A percentile compares a stretch with the other conserved stretches of the same genome.
Evolutionary conservation across 2,113 vertebrate species (phyloP).

Genomic region (Danionella cerebrum): DNA sequence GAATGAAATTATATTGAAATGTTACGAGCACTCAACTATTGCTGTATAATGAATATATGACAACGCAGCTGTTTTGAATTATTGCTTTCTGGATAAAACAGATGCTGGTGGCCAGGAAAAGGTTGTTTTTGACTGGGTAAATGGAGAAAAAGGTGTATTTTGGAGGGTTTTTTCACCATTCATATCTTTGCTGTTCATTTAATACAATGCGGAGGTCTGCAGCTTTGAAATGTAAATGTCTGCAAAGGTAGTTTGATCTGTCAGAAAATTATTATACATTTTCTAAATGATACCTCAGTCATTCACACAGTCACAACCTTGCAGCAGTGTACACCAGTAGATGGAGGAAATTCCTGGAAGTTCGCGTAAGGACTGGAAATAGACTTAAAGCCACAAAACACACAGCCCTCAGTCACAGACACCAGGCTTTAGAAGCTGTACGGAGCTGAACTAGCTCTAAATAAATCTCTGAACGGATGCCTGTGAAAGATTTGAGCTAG

Average conservation of each 20-base stretch:
- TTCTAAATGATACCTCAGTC: background rate
- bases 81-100: background rate
- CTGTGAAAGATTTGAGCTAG: constrained; percentile 4
- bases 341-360: constrained; percentile 39
- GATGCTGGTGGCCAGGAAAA: no score
- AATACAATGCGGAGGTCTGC: no score
- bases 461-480: constrained; percentile 21
- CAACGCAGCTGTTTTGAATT: no score
- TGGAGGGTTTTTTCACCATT: no score
- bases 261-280: background rate
- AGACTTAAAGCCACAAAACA: constrained; percentile 32
- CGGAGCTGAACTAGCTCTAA: background rate
- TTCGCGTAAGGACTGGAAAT: constrained; percentile 38
- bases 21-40: constrained; percentile 32
- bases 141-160: no score
- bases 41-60: background rate
- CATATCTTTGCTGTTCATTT: no score
- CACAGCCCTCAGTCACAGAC: constrained; percentile 4
- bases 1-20: constrained; percentile 62
- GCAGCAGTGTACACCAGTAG: constrained; percentile 10
- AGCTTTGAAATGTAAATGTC: no score
- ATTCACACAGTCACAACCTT: constrained; percentile 6
- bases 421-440: constrained; percentile 15
- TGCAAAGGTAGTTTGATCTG: background rate
- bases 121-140: no score